Percentiles rank a stretch among this genome's conserved stretches.
Evolutionary conservation across 1,140 invertebrate genomes (phyloP).

Genomic region (Cherax destructor): DNA sequence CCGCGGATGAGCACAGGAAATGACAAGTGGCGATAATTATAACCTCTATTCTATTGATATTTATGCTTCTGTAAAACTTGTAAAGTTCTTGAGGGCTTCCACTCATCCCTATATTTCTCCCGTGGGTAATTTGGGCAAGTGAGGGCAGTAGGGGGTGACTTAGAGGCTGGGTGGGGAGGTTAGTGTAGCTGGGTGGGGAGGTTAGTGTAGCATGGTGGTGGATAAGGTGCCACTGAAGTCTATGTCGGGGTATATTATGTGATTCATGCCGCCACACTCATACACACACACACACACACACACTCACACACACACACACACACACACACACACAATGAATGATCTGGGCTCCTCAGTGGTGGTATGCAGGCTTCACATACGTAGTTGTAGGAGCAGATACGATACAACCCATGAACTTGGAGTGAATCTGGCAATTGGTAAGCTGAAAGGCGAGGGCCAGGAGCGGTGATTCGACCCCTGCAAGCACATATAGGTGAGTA

Average conservation of each 20-base stretch:
- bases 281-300: not conserved
- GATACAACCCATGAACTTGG: too few relatives aligned
- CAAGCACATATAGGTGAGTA: too few relatives aligned
- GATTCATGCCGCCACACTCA: not conserved
- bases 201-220: not conserved
- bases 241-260: not conserved
- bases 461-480: too few relatives aligned
- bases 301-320: not conserved
- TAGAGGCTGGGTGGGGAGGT: not conserved
- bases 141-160: too few relatives aligned
- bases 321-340: not conserved
- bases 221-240: slow-evolving; percentile 17
- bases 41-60: slow-evolving; percentile 55
- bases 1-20: slow-evolving; percentile 50
- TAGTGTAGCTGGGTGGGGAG: not conserved
- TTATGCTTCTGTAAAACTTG: slow-evolving; percentile 20
- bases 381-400: too few relatives aligned
- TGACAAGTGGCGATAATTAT: slow-evolving; percentile 55
- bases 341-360: too few relatives aligned
- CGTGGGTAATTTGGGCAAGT: not conserved
- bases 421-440: too few relatives aligned
- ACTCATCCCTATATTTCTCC: not conserved
- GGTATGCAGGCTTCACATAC: too few relatives aligned
- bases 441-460: too few relatives aligned
- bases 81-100: slow-evolving; percentile 29